Evolutionary conservation across 2,113 vertebrate genomes (phyloP), one percentile per base, ranked within the genome.

Genomic region (Entosphenus tridentatus): DNA sequence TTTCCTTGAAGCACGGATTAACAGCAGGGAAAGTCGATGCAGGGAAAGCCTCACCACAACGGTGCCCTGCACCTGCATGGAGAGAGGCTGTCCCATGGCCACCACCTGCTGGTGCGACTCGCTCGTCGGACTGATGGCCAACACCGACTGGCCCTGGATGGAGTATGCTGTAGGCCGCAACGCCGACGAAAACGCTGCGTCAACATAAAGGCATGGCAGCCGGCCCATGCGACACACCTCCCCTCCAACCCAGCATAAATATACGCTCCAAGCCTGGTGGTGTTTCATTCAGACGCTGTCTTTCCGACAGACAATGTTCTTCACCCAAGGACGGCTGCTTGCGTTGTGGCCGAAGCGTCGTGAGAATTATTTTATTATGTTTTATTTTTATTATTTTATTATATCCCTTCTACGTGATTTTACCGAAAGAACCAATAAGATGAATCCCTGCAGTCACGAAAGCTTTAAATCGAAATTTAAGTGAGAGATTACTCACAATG

Each of bases 81-180:
- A 84, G 70, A 98, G 82, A 0, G 95, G 95, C 14, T 98, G 95
- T 39, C 95, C 95, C 59, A 98, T 89, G 62, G 91, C 92, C 72
- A 98, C 95, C 76, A 98, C 92, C 76, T 98, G 95, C 79, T 98
- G 95, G 74, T 97, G 95, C 74, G 92, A 98, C 57, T 98, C 95
- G 68, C 92, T 96, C 68, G 95, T 92, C 17, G 92, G 92, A 79
- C 92, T 97, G 78, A 96, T 93, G 77, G 96, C 95, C 80, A 89
- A 88, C 70, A 96, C 88, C 73, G 78, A 91, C 74, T 96, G 92
- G 68, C 92, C 92, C 78, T 96, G 92, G 77, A 96, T 97, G 12
- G 92, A 95, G 78, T 92, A 96, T 3, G 88, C 93, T 98, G 79
- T 9, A 74, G 69, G 57, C 73, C 69, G n/a, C 70, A 67, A 74